These are phyloP conservation scores for Psittacula derbiana DNA, from an alignment of 2,797 vertebrate species.

Conservation along the genomic window DNA sequence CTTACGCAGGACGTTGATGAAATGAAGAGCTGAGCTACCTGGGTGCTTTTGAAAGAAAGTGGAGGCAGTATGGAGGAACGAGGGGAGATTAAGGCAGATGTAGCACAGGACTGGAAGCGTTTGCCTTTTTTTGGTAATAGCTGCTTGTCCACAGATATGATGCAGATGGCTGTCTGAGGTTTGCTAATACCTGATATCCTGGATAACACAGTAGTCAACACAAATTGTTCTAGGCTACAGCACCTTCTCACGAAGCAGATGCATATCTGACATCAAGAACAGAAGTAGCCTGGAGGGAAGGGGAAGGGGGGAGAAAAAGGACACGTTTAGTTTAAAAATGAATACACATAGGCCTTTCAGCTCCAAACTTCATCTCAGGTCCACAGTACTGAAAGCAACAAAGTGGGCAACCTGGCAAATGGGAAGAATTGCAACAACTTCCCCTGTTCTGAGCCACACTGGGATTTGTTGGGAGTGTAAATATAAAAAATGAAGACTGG, in stretches of 20 bases:
- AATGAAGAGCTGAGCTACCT: slow-evolving; percentile 61
- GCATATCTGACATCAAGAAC: slow-evolving; percentile 82
- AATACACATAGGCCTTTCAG: background rate
- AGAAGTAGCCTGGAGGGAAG: slow-evolving; percentile 76
- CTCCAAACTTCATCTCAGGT: background rate
- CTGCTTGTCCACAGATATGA: slow-evolving; percentile 83
- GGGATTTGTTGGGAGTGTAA: background rate
- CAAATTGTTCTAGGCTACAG: slow-evolving; percentile 74
- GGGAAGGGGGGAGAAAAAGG: background rate
- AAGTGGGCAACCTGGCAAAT: background rate
- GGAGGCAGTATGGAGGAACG: slow-evolving; percentile 67
- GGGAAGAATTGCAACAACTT: background rate
- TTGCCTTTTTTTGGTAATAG: slow-evolving; percentile 83
- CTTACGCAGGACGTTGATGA: slow-evolving; percentile 48
- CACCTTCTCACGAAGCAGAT: slow-evolving; percentile 79
- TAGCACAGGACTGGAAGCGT: slow-evolving; percentile 75
- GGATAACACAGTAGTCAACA: slow-evolving; percentile 77
- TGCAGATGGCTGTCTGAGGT: slow-evolving; percentile 79
- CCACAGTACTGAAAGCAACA: background rate
- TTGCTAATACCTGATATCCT: slow-evolving; percentile 79
- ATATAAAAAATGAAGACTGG: background rate
- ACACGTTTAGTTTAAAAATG: slow-evolving; percentile 16
- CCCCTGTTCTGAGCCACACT: background rate
- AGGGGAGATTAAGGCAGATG: slow-evolving; percentile 82
- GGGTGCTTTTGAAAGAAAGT: slow-evolving; percentile 61